Conservation (phyloP, 2,888 invertebrate genomes). For the Xestia sexstrigata region DNA sequence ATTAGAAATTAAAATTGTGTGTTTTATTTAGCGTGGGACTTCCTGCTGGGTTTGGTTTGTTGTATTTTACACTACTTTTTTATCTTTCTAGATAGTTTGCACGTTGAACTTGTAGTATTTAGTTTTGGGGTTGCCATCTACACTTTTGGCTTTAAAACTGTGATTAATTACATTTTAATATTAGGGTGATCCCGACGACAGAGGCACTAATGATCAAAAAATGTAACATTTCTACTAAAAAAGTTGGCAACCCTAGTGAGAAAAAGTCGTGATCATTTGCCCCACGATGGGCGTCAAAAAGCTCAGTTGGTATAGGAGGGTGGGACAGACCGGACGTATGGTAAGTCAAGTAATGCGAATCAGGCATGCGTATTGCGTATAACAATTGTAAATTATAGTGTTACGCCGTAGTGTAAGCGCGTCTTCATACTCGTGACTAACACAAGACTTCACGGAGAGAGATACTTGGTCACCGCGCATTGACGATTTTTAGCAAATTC, state of each 20-base stretch:
- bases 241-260: conserved; percentile 75
- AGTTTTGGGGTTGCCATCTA: conserved; percentile 68
- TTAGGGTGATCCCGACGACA: conserved; percentile 60
- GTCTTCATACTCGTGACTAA: conserved; percentile 75
- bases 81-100: conserved; percentile 75
- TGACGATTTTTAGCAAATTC: conserved; percentile 28
- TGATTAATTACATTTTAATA: conserved; percentile 67
- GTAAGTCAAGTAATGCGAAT: conserved; percentile 73
- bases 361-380: conserved; percentile 77
- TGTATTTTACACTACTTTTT: conserved; percentile 68
- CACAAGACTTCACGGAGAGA: conserved; percentile 64
- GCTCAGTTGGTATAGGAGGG: conserved; percentile 68
- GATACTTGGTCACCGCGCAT: conserved; percentile 52
- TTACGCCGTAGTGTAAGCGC: conserved; percentile 66
- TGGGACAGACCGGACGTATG: conserved; percentile 68
- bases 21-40: conserved; percentile 89
- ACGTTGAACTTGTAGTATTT: conserved; percentile 72
- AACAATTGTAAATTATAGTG: conserved; percentile 69
- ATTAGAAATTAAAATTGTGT: conserved; percentile 87
- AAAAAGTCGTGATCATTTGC: conserved; percentile 72
- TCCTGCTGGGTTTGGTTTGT: conserved; percentile 79
- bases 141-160: conserved; percentile 68
- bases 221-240: conserved; percentile 67
- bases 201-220: conserved; percentile 64
- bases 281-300: conserved; percentile 77